Conservation (phyloP, 2,888 invertebrate species). For the Asteroscopus sphinx region DNA sequence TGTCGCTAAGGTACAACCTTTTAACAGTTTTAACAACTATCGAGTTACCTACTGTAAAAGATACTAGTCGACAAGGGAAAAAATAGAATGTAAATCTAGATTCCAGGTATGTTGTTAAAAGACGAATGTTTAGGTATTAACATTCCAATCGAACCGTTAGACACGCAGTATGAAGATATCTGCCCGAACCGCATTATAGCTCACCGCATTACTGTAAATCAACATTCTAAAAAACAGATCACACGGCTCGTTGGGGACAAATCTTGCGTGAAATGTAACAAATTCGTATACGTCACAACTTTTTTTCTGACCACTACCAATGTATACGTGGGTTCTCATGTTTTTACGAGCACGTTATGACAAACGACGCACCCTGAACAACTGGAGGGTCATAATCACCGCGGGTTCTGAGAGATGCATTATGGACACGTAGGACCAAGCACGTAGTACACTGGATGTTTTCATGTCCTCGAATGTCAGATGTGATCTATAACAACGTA, state of each 20-base stretch:
- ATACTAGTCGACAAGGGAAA: background rate
- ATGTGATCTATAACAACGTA: slow-evolving; percentile 63
- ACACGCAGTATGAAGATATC: slow-evolving; percentile 7
- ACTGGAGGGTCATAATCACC: slow-evolving; percentile 63
- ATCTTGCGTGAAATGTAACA: slow-evolving; percentile 80
- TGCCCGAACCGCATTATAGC: slow-evolving; percentile 12
- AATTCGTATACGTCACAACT: slow-evolving; percentile 68
- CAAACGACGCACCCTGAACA: slow-evolving; percentile 75
- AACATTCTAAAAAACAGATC: slow-evolving; percentile 34
- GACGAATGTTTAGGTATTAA: background rate
- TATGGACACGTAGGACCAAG: slow-evolving; percentile 71
- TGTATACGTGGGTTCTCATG: slow-evolving; percentile 68
- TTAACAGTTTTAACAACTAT: slow-evolving; percentile 25
- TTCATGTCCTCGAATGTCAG: slow-evolving; percentile 62
- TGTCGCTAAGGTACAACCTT: slow-evolving; percentile 25
- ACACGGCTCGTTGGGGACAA: slow-evolving; percentile 64
- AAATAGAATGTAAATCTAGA: background rate
- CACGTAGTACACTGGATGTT: slow-evolving; percentile 67
- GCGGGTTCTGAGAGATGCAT: slow-evolving; percentile 67
- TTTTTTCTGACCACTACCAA: slow-evolving; percentile 61
- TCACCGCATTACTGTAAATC: slow-evolving; percentile 37
- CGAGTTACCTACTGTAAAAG: background rate
- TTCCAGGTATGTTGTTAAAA: background rate
- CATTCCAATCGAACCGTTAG: background rate
- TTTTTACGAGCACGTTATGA: slow-evolving; percentile 78